Base-by-base conservation (phyloP, 2,888 invertebrate genomes). In the Urechis unicinctus region DNA sequence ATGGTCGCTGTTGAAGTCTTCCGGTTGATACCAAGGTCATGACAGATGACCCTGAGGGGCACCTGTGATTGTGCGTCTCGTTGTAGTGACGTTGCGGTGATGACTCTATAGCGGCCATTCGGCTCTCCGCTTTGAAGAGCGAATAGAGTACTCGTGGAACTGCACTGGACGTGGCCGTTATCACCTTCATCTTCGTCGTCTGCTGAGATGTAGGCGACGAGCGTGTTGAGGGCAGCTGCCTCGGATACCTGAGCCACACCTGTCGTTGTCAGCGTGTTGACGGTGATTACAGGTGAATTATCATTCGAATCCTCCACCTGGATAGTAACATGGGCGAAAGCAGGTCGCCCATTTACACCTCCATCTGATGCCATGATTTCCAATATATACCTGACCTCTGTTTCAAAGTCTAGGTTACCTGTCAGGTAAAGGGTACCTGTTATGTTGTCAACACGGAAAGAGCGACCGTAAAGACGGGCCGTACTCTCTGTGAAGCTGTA, bases 291-390 rank as follows among this genome's bases (percentile, higher is more conserved):
- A 2, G 58, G 58, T 17, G 55, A 25, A 24, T 55, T 50, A 28
- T 58, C 58, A 31, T 58, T 58, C 21, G 24, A 46, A 30, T 55
- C 55, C 28, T 43, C 43, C 6, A 55, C 50, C n/a, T 44, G 28
- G 24, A 55, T 22, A 30, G 44, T 28, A 25, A 55, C 45, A 6
- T n/a, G 50, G 44, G 51, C 50, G 5, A 29, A 24, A n/a, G 50
- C 45, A 9, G 44, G 30, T 21, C 13, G 25, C 13, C 43, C 2
- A 17, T 21, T 24, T 6, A n/a, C 17, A 21, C 42, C 41, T 17
- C 28, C 25, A 42, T 55, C 55, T 17, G n/a, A n/a, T 5, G 44
- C 52, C n/a, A 22, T 6, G 6, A 52, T n/a, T n/a, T 22, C 24
- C 43, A 52, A 44, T n/a, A 42, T 17, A 22, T 52, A 52, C 28